Base-by-base conservation (phyloP, 2,113 vertebrate genomes). In the Tiliqua scincoides region DNA sequence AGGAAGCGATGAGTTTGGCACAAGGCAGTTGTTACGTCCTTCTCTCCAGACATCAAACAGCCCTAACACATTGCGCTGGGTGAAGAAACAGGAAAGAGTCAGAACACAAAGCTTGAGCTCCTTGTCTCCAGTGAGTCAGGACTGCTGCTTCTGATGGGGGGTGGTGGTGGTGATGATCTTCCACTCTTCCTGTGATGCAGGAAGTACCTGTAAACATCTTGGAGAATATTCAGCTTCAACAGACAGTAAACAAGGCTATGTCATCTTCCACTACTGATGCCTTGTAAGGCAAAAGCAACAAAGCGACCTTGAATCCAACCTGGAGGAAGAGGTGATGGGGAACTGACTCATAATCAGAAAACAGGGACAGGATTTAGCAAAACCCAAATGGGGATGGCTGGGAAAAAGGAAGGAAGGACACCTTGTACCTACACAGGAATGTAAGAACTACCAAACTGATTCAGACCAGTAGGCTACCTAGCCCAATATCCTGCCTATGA, bases 51-150 rank as follows among this genome's bases (percentile, higher is more conserved):
- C 96, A 95, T 96, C 96, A 97, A 96, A 97, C 91, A 91, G 88
- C 84, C 88, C 52, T 52, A 88, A 79, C 70, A 91, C 0, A 20
- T 92, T 94, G 90, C 94, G 88, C 95, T 96, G 96, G 96, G 96
- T 90, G 92, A 92, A 96, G 96, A 93, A 96, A 96, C 93, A 96
- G 97, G 97, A 97, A 97, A 94, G 89, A 92, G 88, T 87, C 90
- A 18, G 94, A 95, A 93, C 90, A 89, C 94, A 95, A 94, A 95
- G 95, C 94, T 91, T 88, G 91, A 96, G 93, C 86, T 91, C 89
- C 57, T 93, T 90, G 94, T 94, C 96, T 97, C 95, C 95, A 93
- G 88, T 27, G 25, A 94, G 93, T 93, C 93, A 94, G 0, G 93
- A 90, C 85, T 74, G 3, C 92, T 94, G 91, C 91, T 92, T 89